Percentiles rank a stretch among this genome's conserved stretches.
Evolutionary conservation across 1,140 invertebrate species (phyloP).

Genomic region (Drosophila aff.): DNA sequence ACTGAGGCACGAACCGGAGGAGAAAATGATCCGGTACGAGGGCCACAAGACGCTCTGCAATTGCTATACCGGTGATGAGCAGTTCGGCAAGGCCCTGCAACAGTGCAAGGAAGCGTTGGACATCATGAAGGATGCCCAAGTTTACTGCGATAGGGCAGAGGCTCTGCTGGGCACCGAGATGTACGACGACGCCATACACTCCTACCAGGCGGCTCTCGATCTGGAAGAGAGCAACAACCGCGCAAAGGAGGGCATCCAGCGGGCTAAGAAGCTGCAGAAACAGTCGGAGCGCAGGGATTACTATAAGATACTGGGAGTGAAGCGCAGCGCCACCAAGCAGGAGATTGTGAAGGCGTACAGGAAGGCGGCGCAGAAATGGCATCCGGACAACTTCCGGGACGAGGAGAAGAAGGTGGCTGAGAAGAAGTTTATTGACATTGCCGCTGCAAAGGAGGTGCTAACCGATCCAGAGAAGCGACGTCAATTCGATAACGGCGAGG

Average conservation of each 20-base stretch:
- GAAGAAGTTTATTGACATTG: constrained; percentile 99
- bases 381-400: constrained; percentile 97
- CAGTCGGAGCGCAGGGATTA: constrained; percentile 97
- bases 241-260: constrained; percentile 95
- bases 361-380: constrained; percentile 99
- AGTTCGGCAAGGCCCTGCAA: constrained; percentile 88
- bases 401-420: constrained; percentile 98
- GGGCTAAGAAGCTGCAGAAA: constrained; percentile 97
- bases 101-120: constrained; percentile 93
- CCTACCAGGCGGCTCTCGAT: constrained; percentile 94
- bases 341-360: constrained; percentile 98
- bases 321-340: constrained; percentile 93
- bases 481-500: constrained; percentile 97
- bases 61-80: constrained; percentile 90
- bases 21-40: constrained; percentile 90
- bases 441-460: constrained; percentile 98
- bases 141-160: constrained; percentile 96
- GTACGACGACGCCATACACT: constrained; percentile 96
- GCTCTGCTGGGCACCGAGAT: constrained; percentile 95
- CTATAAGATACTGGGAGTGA: constrained; percentile 97
- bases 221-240: constrained; percentile 92
- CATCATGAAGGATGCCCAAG: constrained; percentile 90
- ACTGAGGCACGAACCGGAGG: constrained; percentile 89
- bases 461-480: constrained; percentile 95
- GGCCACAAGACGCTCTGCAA: constrained; percentile 91